A percentile compares a stretch with the other conserved stretches of the same genome.
These are phyloP conservation scores for Dromiciops gliroides DNA, from an alignment of 2,113 vertebrate genomes.

Conservation along the genomic window DNA sequence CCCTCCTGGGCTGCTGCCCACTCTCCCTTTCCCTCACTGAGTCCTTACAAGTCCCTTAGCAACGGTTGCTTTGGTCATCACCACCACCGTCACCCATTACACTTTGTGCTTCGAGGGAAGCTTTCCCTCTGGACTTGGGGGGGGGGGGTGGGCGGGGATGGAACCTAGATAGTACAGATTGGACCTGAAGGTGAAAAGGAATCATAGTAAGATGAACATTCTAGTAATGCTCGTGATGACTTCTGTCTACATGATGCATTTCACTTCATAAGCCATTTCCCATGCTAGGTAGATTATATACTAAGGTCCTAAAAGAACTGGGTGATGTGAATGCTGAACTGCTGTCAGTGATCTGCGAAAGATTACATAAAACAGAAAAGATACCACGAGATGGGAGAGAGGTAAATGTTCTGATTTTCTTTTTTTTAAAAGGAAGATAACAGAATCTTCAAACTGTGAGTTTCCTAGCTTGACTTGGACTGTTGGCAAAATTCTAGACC, in stretches of 20 bases:
- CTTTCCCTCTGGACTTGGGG: neutral
- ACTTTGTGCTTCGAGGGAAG: neutral
- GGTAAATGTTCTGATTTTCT: neutral
- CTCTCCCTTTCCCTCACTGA: conserved; percentile 41
- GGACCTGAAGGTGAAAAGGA: conserved; percentile 6
- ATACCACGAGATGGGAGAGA: neutral
- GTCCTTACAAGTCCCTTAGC: conserved; percentile 67
- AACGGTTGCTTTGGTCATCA: conserved; percentile 44
- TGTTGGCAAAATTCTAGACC: neutral
- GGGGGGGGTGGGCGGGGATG: too few relatives aligned
- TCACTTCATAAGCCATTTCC: neutral
- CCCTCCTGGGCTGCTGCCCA: conserved; percentile 66
- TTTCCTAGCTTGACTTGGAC: neutral
- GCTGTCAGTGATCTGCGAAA: neutral
- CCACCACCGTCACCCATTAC: neutral
- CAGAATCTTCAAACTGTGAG: neutral
- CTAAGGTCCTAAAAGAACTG: neutral
- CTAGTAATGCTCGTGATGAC: neutral
- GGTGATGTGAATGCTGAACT: neutral
- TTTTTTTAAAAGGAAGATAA: neutral
- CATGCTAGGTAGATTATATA: neutral
- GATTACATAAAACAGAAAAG: neutral
- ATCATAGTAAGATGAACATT: neutral
- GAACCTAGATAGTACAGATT: neutral
- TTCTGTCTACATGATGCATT: neutral